phyloP scores from a whole-genome alignment of 2,113 vertebrate genomes.

The Dipodomys ordii region DNA sequence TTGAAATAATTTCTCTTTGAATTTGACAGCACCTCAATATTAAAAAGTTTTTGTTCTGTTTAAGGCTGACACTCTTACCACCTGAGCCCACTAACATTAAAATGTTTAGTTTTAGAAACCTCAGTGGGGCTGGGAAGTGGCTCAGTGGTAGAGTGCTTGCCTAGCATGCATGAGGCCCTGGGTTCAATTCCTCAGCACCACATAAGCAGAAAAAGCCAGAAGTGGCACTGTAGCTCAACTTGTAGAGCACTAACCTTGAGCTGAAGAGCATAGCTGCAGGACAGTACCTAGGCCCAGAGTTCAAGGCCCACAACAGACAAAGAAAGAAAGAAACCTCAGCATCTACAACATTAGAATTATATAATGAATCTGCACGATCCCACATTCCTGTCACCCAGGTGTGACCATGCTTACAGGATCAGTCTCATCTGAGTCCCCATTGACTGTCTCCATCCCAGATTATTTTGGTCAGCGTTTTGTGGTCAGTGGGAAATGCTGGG shows the following conservation, averaged over 20 bases:
- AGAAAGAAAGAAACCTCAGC: background rate
- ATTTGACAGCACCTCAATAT: background rate
- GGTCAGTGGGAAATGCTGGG: too few relatives aligned
- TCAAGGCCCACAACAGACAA: too few relatives aligned
- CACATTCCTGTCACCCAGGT: background rate
- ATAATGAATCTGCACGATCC: background rate
- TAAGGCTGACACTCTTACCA: too few relatives aligned
- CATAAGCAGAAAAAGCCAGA: too few relatives aligned
- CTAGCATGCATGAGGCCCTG: too few relatives aligned
- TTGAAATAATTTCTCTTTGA: slow-evolving; percentile 24
- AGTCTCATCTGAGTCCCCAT: background rate
- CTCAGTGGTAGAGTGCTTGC: too few relatives aligned
- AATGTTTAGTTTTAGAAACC: background rate
- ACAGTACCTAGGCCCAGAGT: too few relatives aligned
- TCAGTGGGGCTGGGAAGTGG: background rate
- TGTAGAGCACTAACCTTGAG: too few relatives aligned
- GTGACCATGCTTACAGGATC: background rate
- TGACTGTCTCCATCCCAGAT: background rate
- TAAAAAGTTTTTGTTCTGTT: background rate
- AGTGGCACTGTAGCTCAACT: too few relatives aligned
- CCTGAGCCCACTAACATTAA: too few relatives aligned
- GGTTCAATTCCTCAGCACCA: too few relatives aligned
- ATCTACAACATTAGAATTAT: background rate
- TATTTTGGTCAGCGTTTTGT: slow-evolving; percentile 12
- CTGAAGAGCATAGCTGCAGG: too few relatives aligned